Base-by-base conservation (phyloP, 2,888 invertebrate genomes). In the Lordiphosa andalusiaca region DNA sequence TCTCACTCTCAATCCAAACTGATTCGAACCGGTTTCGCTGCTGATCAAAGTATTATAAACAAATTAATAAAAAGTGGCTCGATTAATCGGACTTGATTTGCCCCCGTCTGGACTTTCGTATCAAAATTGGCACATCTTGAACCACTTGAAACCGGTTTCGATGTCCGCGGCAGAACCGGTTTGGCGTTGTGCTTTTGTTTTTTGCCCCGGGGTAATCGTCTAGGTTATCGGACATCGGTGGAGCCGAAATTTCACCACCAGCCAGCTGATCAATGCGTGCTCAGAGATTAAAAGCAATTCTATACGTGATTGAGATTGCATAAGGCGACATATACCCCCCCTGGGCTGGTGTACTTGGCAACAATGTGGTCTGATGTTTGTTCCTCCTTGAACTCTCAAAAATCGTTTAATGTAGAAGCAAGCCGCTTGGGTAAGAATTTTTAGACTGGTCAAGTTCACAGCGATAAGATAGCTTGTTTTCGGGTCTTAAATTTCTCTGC, bases 91-190 rank as follows among this genome's bases (percentile, higher is more conserved):
- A 49, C 42, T 63, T 48, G 42, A 42, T 47, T 51, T 65, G 59
- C 53, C 57, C 53, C 35, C 39, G 25, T 19, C 40, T 42, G 44
- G 61, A 49, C 37, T 53, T 46, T 36, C 40, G 65, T 66, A 84
- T 84, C 77, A 69, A 71, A 81, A 85, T 68, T 74, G 69, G 78
- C 67, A 71, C 76, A 75, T 66, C 52, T 56, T 30, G 42, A 53
- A 64, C 63, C 64, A 63, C 66, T 62, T 55, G 9, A 61, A 85
- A 74, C 84, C 66, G 67, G 70, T 67, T 74, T 57, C n/a, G 38
- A 36, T n/a, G 33, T 10, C 51, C 33, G 39, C 35, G 4, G 3
- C 2, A 50, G 3, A 85, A 84, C 84, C 71, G 75, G 83, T 71
- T 76, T 54, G 39, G 19, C 30, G 44, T 58, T 59, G 55, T 59